Base-by-base conservation (phyloP, 2,113 vertebrate genomes). In the Nycticorax nycticorax region DNA sequence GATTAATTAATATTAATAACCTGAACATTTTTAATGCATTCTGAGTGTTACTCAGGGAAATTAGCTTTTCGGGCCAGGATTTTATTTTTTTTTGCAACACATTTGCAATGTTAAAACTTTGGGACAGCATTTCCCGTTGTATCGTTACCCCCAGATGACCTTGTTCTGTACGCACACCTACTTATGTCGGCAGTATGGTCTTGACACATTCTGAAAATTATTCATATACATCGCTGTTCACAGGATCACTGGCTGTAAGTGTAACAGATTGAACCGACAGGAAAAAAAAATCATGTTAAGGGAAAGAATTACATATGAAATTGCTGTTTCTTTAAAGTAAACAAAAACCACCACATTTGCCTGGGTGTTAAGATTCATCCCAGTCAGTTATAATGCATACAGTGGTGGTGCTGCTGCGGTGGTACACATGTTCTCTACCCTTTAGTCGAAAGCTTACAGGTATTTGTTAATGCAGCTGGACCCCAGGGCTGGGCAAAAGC, bases 1-100 rank as follows among this genome's bases (percentile, higher is more conserved):
- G 60, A 78, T 97, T 91, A 95, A 96, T 96, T 96, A 96, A 95
- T 97, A 92, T 93, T 96, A 95, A 93, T 94, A 93, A 78, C 57
- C 69, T 85, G 88, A 87, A 87, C n/a, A 60, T 84, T 95, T 84
- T 82, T 87, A 81, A 78, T 92, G 53, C 0, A 0, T 81, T 93
- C 39, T 79, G 83, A 95, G 64, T 74, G 66, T 93, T 96, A 88
- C 71, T 79, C 32, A 62, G 62, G 50, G 32, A 94, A 92, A 75
- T 92, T 27, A 86, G 89, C 66, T 76, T 85, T 93, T 82, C 5
- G 7, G 66, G 60, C 21, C 22, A 78, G 28, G 26, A 56, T 72
- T 52, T 26, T 56, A 66, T 43, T 12, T 62, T 30, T 62, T 26
- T 37, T 55, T 73, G 3, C 20, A 72, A 41, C 60, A 88, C 56